Base-by-base conservation (phyloP, 1,140 invertebrate genomes). In the Drosophila azteca region DNA sequence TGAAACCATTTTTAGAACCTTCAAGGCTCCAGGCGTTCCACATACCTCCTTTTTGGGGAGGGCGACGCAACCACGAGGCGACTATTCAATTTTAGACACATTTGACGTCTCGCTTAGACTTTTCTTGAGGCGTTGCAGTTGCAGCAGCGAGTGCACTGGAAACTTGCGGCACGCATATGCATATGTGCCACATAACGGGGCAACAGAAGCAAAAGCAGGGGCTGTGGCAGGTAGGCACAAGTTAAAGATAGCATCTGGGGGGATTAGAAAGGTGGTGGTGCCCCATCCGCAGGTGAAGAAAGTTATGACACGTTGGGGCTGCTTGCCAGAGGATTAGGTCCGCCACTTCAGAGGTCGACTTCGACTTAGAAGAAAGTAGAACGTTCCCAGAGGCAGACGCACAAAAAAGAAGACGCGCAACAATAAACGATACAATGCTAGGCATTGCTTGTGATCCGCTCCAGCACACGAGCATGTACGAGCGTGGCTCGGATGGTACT, bases 381-480 rank as follows among this genome's bases (percentile, higher is more conserved):
- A 62, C 65, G 62, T 77, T 61, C 60, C 44, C 57, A 41, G 70
- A 61, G 51, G 9, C 62, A 77, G 51, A 75, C 70, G 62, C 48
- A 59, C 46, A 15, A 48, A 7, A 6, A 61, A 55, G 35, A 72
- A 31, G 61, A 44, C 6, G 26, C 6, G 11, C 6, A 57, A 85
- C 62, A 51, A 39, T 58, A 39, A 6, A 31, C 6, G 8, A 11
- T 53, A 85, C 61, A 53, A 91, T 91, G 89, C 60, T 91, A 50
- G 90, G 87, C 66, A 85, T 90, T 49, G 92, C 90, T 24, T 91
- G 92, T 41, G 94, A 95, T 92, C 94, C 94, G 53, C 84, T 95
- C 58, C 92, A 94, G 66, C 94, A 95, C 70, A 95, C 94, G 26
- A 95, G 94, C 90, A 94, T 95, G 85, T 95, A 95, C 90, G 93